Evolutionary conservation across 1,140 invertebrate species (phyloP), one percentile per base, ranked within the genome.

Genomic region (Eubasilissa regina): DNA sequence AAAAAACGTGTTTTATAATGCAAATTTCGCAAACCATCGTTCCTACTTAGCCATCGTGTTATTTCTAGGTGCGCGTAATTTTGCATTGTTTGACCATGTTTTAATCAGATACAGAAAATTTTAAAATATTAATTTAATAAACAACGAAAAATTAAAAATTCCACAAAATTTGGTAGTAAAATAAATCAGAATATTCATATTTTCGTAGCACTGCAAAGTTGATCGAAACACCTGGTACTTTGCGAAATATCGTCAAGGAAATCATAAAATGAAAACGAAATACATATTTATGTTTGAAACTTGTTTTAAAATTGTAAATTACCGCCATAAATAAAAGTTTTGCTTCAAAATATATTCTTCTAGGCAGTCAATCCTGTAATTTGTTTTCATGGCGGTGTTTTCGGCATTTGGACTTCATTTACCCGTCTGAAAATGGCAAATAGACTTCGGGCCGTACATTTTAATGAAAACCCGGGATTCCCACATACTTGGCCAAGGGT

Each of bases 351-450:
- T 13, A 51, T 15, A 51, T 51, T 35, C 25, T 35, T 58, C 55
- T 25, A 64, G 35, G 60, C 60, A 43, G 19, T 64, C 60, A 64
- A 35, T 13, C 21, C 10, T 12, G 60, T 64, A 43, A 64, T 64
- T 64, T 25, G 60, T 44, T 35, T 35, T 35, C n/a, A 35, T 64
- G 25, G 25, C 9, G 25, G 19, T 64, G 25, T 64, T 64, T 43
- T 64, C 19, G 35, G 60, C 48, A 51, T 51, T 44, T 25, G 35
- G 13, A n/a, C 60, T 64, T 64, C 60, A 64, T 64, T 64, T 64
- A 35, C 60, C 35, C 21, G 35, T 19, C 21, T 35, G 25, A 64
- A 64, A 64, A 35, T 51, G 60, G 35, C 21, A 43, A 64, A 64
- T n/a, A 64, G 19, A 43, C 19, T 64, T 64, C 35, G 35, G 60